phyloP scores from a whole-genome alignment of 2,888 invertebrate species.

The Caenorhabditis zanzibari region DNA sequence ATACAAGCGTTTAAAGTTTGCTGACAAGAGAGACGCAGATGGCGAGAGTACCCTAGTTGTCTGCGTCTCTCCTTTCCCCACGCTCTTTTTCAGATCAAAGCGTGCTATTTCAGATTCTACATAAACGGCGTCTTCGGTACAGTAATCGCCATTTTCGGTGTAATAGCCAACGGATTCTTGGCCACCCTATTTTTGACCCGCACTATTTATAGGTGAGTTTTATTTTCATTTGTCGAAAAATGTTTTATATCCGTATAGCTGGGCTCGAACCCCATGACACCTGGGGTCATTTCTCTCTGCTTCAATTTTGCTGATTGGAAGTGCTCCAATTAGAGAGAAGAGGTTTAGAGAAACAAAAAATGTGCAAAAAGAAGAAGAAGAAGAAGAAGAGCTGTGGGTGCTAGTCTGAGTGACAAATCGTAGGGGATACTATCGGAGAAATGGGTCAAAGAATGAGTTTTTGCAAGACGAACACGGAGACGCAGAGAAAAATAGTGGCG shows the following conservation, averaged over 20 bases:
- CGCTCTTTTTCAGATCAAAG: neutral
- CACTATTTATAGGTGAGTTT: conserved; percentile 74
- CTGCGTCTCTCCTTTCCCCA: too few relatives aligned
- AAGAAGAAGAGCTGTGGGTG: conserved; percentile 10
- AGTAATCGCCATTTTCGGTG: conserved; percentile 78
- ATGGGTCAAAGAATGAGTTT: conserved; percentile 32
- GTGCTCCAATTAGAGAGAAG: neutral
- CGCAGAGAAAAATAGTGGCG: neutral
- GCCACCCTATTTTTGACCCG: conserved; percentile 78
- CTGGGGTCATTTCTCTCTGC: conserved; percentile 7
- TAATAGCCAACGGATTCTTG: conserved; percentile 79
- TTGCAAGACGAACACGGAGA: conserved; percentile 18
- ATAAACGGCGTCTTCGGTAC: conserved; percentile 78
- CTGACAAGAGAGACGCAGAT: too few relatives aligned
- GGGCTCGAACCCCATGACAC: conserved; percentile 3
- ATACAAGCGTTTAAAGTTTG: too few relatives aligned
- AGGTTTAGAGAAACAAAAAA: neutral
- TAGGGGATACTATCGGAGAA: conserved; percentile 20
- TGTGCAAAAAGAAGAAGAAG: conserved; percentile 29
- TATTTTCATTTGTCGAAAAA: neutral
- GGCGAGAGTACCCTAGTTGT: too few relatives aligned
- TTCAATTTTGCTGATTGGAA: conserved; percentile 39
- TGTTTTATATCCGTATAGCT: conserved; percentile 25
- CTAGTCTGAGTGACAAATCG: conserved; percentile 49
- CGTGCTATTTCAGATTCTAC: conserved; percentile 69